Conservation (phyloP, 2,888 invertebrate genomes). For the Alitta virens region DNA sequence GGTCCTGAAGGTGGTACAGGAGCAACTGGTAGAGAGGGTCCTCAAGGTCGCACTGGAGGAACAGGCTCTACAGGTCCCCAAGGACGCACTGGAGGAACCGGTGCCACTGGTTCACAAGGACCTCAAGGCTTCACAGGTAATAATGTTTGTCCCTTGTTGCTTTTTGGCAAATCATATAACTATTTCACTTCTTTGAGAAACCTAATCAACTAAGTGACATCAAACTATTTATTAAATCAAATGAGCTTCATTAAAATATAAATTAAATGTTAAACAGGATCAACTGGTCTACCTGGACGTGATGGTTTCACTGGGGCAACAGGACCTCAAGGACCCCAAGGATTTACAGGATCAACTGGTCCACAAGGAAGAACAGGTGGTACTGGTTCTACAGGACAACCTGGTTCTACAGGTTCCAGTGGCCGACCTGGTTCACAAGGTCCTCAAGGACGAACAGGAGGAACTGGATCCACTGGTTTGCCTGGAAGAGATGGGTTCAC, state of each 20-base stretch:
- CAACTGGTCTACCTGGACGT: conserved; percentile 8
- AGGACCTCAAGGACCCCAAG: conserved; percentile 8
- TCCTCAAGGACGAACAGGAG: not conserved
- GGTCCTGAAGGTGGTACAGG: conserved; percentile 15
- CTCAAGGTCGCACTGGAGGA: conserved; percentile 15
- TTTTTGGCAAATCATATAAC: not conserved
- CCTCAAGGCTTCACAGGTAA: conserved; percentile 6
- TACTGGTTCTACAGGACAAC: not conserved
- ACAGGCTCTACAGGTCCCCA: conserved; percentile 11
- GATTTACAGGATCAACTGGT: conserved; percentile 9
- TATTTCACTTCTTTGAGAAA: not conserved
- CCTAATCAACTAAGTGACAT: not conserved
- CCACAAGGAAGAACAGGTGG: conserved; percentile 1
- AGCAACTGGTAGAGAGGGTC: conserved; percentile 3
- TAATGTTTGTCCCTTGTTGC: not conserved
- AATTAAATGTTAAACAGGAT: not conserved
- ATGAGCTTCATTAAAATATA: not conserved
- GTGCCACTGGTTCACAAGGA: conserved; percentile 11
- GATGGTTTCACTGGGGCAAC: conserved; percentile 14
- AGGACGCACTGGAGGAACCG: conserved; percentile 10
- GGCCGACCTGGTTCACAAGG: conserved; percentile 1
- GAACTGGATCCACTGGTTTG: conserved; percentile 12
- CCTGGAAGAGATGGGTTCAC: conserved; percentile 16
- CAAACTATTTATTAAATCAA: not conserved
- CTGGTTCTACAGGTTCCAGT: conserved; percentile 5